A percentile compares a stretch with the other conserved stretches of the same genome.
phyloP scores from a whole-genome alignment of 2,113 vertebrate species.

The Shinisaurus crocodilurus region DNA sequence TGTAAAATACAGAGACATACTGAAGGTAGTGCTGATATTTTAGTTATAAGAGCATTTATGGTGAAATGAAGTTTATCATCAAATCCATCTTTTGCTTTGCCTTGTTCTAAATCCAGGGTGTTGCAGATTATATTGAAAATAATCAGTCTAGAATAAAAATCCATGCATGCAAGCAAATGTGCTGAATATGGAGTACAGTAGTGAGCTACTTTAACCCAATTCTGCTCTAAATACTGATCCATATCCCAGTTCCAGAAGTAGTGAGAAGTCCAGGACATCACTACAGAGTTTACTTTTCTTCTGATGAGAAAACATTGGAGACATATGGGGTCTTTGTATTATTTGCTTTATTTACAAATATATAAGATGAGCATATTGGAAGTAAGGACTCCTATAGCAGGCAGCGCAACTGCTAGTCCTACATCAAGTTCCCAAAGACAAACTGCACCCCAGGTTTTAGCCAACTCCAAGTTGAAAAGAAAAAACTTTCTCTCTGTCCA shows the following conservation, averaged over 20 bases:
- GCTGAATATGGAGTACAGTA: conserved; percentile 36
- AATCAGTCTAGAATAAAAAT: conserved; percentile 53
- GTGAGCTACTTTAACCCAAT: neutral
- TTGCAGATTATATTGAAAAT: conserved; percentile 39
- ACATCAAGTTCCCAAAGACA: neutral
- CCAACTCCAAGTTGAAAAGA: neutral
- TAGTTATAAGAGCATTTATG: conserved; percentile 52
- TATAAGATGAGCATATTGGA: neutral
- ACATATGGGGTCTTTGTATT: neutral
- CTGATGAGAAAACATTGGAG: neutral
- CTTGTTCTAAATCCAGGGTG: conserved; percentile 35
- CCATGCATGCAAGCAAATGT: conserved; percentile 32
- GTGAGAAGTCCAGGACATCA: no score
- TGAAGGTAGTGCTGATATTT: conserved; percentile 50
- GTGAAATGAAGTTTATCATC: neutral
- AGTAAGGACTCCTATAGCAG: neutral
- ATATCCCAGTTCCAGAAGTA: neutral
- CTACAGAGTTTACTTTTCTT: neutral
- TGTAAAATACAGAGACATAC: conserved; percentile 55
- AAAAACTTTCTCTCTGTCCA: neutral
- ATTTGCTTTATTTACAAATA: neutral
- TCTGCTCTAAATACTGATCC: neutral
- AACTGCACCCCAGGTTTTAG: neutral
- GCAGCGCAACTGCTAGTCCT: neutral
- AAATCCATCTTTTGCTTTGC: conserved; percentile 55